Evolutionary conservation across 2,888 invertebrate species (phyloP), one percentile per base, ranked within the genome.

Genomic region (Acanthosoma haemorrhoidale): DNA sequence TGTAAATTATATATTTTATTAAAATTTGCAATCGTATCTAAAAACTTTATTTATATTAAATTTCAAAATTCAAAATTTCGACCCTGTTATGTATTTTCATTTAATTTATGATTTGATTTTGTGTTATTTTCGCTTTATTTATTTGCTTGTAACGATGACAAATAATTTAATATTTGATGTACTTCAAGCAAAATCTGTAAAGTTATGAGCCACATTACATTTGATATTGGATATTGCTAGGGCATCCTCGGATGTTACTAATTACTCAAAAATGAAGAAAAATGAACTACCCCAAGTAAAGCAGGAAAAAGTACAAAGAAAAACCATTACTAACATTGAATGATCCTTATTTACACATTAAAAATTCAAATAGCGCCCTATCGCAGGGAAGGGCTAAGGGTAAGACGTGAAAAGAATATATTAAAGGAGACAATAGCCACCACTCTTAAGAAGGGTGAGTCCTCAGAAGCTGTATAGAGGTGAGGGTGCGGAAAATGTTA

Each of bases 371-470:
- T 51, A 51, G 5, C 13, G 25, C n/a, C 29, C 51, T 51, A 51
- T 51, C 25, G 25, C 51, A 25, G 29, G 25, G 51, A 51, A 51
- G 51, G 51, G 51, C 51, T 51, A 25, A 25, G 51, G 51, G 51
- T n/a, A 51, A 51, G 51, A 51, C 51, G 51, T 51, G 51, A 51
- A 51, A 51, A 51, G 51, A 51, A 51, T 51, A 51, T 51, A 51
- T 51, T 51, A 51, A 51, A 51, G 51, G 51, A 51, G 51, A 51
- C 51, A 51, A 51, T 51, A 3, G 25, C n/a, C n/a, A n/a, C n/a
- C 25, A 29, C 51, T n/a, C 51, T 25, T 51, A 2, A 51, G 29
- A 51, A 51, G 51, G 25, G 51, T 29, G 29, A 2, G 51, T 51
- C 29, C 51, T 51, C n/a, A 51, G 25, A 21, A 51, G 29, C 25